Evolutionary conservation across 2,888 invertebrate species (phyloP).

Genomic region (Pilophorus perplexus): DNA sequence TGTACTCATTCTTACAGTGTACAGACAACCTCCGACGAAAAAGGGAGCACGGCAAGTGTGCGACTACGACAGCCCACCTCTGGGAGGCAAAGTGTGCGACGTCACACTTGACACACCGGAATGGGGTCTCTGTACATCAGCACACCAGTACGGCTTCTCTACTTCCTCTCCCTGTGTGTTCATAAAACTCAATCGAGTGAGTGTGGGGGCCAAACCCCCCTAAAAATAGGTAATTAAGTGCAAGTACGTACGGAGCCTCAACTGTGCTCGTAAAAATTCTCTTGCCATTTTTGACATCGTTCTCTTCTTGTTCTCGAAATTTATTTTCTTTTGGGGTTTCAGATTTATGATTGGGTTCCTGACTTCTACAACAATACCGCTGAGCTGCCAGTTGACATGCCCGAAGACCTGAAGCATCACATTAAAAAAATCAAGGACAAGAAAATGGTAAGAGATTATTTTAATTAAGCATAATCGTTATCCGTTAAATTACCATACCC

Average conservation of each 20-base stretch:
- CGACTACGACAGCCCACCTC: conserved; percentile 55
- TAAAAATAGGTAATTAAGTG: background rate
- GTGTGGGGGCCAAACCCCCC: conserved; percentile 45
- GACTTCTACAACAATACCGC: conserved; percentile 59
- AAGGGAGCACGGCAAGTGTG: conserved; percentile 54
- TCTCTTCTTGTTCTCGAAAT: too few relatives aligned
- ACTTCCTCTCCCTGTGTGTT: conserved; percentile 77
- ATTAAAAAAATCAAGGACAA: conserved; percentile 52
- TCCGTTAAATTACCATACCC: too few relatives aligned
- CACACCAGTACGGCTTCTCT: conserved; percentile 65
- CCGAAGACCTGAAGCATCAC: conserved; percentile 56
- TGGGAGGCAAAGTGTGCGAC: conserved; percentile 58
- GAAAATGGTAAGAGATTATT: conserved; percentile 33
- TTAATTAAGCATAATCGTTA: background rate
- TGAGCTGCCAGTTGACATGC: conserved; percentile 63
- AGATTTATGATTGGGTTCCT: conserved; percentile 75
- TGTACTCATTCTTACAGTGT: conserved; percentile 22
- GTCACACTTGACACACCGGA: conserved; percentile 52
- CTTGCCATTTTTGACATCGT: background rate
- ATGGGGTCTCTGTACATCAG: conserved; percentile 56
- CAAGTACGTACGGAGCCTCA: too few relatives aligned
- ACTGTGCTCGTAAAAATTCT: background rate
- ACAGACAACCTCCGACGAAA: conserved; percentile 20
- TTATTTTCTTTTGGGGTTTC: conserved; percentile 16
- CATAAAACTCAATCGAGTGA: conserved; percentile 78